Evolutionary conservation across 2,888 invertebrate species (phyloP).

Genomic region (Ophion obscuratus): DNA sequence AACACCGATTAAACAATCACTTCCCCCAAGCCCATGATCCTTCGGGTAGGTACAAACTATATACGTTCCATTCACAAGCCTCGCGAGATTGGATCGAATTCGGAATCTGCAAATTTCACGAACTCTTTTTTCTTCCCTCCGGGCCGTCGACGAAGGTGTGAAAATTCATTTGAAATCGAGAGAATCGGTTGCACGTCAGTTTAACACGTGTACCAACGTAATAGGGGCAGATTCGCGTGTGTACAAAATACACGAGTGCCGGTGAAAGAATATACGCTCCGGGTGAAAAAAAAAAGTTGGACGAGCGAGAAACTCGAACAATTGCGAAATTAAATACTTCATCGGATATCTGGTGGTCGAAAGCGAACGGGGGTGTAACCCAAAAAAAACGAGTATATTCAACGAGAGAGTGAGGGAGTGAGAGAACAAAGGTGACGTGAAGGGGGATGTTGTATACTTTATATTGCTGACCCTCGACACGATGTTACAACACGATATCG

Average conservation of each 20-base stretch:
- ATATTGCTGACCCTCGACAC: slow-evolving; percentile 64
- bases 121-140: background rate
- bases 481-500: slow-evolving; percentile 66
- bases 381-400: slow-evolving; percentile 48
- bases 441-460: slow-evolving; percentile 52
- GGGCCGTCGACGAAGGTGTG: slow-evolving; percentile 22
- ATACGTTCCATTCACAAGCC: background rate
- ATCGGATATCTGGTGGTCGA: slow-evolving; percentile 61
- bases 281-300: slow-evolving; percentile 22
- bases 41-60: too few species aligned
- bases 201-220: slow-evolving; percentile 15
- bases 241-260: slow-evolving; percentile 20
- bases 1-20: too few species aligned
- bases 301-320: slow-evolving; percentile 43
- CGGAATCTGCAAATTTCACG: slow-evolving; percentile 13
- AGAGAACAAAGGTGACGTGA: slow-evolving; percentile 13
- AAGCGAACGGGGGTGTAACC: slow-evolving; percentile 29
- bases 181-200: slow-evolving; percentile 37
- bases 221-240: background rate
- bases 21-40: too few species aligned
- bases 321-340: slow-evolving; percentile 65
- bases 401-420: slow-evolving; percentile 34
- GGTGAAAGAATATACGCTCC: slow-evolving; percentile 33
- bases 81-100: background rate
- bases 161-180: slow-evolving; percentile 56